Base-by-base conservation (phyloP, 2,888 invertebrate species). In the Eumacrocentrus americanus region DNA sequence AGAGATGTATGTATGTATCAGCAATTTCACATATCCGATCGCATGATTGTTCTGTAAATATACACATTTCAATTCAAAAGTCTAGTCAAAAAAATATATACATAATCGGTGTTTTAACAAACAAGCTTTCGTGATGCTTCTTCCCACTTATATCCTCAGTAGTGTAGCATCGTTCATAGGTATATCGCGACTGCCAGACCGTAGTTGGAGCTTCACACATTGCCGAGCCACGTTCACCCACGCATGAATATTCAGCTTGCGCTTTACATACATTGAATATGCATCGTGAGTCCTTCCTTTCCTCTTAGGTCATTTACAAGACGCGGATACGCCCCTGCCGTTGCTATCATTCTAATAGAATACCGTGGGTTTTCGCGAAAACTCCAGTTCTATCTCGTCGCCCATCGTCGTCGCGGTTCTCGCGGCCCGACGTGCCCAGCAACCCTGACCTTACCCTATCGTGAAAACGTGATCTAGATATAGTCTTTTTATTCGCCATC, bases 231-330 rank as follows among this genome's bases (percentile, higher is more conserved):
- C 72, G 71, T 70, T 72, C 76, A 73, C 75, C 76, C 73, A 76
- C 73, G 74, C 76, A 78, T 78, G 78, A 78, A 78, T 78, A 78
- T 78, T 78, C 78, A 78, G 74, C 66, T 67, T 65, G 64, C 72
- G 75, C 75, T 78, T 78, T 78, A 76, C 78, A 78, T 78, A 77
- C 72, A 75, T 72, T 78, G 78, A 78, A 78, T 78, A 78, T 78
- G 78, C 77, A 78, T 75, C 76, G 72, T 66, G 38, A 72, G 74
- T 72, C 76, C 74, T 76, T 76, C 76, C 74, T 75, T 77, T 75
- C 73, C 78, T 78, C 78, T 78, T 77, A 78, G 77, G 76, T 78
- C 75, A 78, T 78, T 78, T 78, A 78, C 77, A 76, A 78, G 78
- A 78, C 78, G 76, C 76, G 76, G 78, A 76, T 78, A 77, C 71